Evolutionary conservation across 2,797 vertebrate species (phyloP).

Genomic region (Synanceia verrucosa): DNA sequence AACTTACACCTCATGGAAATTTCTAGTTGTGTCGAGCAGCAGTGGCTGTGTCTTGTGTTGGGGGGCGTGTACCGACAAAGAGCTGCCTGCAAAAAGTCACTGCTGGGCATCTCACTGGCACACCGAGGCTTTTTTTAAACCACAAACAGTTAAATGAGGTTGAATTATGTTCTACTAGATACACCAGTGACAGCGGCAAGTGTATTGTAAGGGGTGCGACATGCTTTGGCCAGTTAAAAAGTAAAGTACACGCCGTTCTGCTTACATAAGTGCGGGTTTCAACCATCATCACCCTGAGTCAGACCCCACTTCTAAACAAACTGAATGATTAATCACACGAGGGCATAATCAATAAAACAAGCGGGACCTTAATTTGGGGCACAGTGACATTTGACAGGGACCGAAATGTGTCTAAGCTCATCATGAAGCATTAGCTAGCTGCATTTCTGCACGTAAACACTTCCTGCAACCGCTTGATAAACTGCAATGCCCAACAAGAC

Average conservation of each 20-base stretch:
- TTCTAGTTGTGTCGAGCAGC: conserved; percentile 44
- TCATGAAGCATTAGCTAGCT: not conserved
- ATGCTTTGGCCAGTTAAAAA: conserved; percentile 28
- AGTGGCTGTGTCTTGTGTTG: conserved; percentile 50
- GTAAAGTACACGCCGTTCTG: conserved; percentile 10
- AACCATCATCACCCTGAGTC: not conserved
- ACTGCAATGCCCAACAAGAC: not conserved
- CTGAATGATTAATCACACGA: not conserved
- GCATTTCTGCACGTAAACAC: not conserved
- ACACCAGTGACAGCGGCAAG: not conserved
- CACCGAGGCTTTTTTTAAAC: not conserved
- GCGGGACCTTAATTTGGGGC: not conserved
- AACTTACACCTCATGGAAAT: conserved; percentile 34
- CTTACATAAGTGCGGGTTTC: conserved; percentile 45
- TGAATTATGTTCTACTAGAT: rapidly evolving
- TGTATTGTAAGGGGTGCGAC: not conserved
- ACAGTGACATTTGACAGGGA: conserved; percentile 5
- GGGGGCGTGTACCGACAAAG: conserved; percentile 84
- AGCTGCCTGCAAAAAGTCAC: conserved; percentile 52
- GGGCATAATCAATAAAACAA: not conserved
- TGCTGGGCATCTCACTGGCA: conserved; percentile 21
- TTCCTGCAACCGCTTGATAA: not conserved
- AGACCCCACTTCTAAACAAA: not conserved
- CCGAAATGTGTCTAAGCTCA: conserved; percentile 1
- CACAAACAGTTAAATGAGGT: not conserved